Conservation (phyloP, 2,113 vertebrate genomes). For the Dromiciops gliroides region DNA sequence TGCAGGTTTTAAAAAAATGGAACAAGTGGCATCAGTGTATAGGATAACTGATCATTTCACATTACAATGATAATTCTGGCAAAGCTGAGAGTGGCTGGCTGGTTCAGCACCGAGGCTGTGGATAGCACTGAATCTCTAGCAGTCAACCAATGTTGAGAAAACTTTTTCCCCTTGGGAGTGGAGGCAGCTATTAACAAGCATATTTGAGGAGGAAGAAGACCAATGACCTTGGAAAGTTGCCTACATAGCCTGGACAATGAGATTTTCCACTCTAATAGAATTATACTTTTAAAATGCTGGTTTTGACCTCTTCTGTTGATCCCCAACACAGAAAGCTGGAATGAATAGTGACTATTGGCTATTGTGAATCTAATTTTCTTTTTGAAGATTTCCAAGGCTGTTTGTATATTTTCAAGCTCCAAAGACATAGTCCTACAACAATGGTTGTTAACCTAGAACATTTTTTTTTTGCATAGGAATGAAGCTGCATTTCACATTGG, state of each 20-base stretch:
- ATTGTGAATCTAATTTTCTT: slow-evolving; percentile 36
- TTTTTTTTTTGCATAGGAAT: slow-evolving; percentile 6
- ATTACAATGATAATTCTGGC: not conserved
- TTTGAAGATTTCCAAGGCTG: slow-evolving; percentile 33
- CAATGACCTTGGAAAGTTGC: not conserved
- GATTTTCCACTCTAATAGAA: not conserved
- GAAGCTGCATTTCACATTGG: not conserved
- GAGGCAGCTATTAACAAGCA: not conserved
- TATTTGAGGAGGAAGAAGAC: not conserved
- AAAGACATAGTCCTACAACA: slow-evolving; percentile 1
- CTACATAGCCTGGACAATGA: not conserved
- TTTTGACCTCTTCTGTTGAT: slow-evolving; percentile 11
- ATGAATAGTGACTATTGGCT: slow-evolving; percentile 30
- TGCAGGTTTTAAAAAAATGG: not conserved
- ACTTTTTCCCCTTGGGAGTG: too few species aligned
- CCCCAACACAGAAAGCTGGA: slow-evolving; percentile 42
- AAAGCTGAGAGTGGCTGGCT: not conserved
- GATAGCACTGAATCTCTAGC: not conserved
- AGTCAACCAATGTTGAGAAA: not conserved
- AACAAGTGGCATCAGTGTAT: not conserved
- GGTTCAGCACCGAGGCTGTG: not conserved
- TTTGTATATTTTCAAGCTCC: not conserved
- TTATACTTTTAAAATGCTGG: not conserved
- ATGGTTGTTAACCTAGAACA: not conserved
- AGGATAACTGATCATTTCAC: not conserved